These are phyloP conservation scores for Drosophila paracracens DNA, from an alignment of 2,888 invertebrate genomes.

Conservation along the genomic window DNA sequence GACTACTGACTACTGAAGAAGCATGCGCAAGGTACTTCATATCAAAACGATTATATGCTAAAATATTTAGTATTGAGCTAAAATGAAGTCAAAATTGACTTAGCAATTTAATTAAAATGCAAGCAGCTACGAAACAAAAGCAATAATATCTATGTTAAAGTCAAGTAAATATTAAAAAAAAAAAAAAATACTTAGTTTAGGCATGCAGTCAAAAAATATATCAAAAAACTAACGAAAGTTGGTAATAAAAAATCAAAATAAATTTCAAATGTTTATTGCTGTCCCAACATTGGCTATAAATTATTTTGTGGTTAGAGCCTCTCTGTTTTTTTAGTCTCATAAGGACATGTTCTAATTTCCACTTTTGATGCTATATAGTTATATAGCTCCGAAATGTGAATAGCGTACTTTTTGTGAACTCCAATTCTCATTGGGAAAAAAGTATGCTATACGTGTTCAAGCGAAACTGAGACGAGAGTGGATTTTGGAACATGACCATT, in stretches of 20 bases:
- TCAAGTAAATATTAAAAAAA: conserved; percentile 7
- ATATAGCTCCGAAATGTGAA: not conserved
- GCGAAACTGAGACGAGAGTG: not conserved
- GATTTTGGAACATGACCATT: conserved; percentile 14
- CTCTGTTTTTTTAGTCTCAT: conserved; percentile 36
- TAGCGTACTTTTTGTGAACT: not conserved
- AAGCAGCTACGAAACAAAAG: conserved; percentile 49
- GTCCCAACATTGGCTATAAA: not conserved
- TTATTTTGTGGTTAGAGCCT: conserved; percentile 17
- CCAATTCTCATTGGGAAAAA: not conserved
- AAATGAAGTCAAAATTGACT: conserved; percentile 13
- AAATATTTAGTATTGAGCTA: conserved; percentile 4
- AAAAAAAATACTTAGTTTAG: conserved; percentile 5
- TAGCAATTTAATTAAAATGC: conserved; percentile 30
- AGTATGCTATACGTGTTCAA: not conserved
- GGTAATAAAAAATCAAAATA: conserved; percentile 3
- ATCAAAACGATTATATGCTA: conserved; percentile 16
- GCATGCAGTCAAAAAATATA: conserved; percentile 57
- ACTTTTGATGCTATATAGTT: not conserved
- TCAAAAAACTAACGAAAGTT: conserved; percentile 28
- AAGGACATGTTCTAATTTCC: conserved; percentile 5
- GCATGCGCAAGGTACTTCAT: conserved; percentile 44
- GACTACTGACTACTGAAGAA: conserved; percentile 40
- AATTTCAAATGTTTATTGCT: conserved; percentile 3
- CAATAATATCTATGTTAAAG: conserved; percentile 14